Conservation (phyloP, 2,113 vertebrate species). For the Hystrix cristata region DNA sequence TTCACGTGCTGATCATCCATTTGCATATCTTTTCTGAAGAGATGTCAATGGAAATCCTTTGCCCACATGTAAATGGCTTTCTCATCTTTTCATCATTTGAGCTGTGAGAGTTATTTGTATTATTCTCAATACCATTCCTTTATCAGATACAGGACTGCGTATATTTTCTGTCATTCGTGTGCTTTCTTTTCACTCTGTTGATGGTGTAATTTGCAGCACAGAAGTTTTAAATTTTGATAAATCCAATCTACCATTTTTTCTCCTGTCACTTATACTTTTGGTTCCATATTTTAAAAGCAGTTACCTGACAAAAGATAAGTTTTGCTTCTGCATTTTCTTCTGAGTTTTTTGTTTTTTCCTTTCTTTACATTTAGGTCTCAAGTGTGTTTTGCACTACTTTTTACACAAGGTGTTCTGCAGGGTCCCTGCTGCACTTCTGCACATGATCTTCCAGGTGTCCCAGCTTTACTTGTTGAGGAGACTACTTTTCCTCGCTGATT, state of each 20-base stretch:
- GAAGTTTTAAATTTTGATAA: conserved; percentile 16
- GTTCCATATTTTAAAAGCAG: not conserved
- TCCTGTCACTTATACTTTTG: not conserved
- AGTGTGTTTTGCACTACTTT: not conserved
- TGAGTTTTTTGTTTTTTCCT: not conserved
- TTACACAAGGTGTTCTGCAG: not conserved
- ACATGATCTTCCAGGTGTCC: too few relatives aligned
- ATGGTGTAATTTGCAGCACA: not conserved
- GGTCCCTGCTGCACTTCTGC: not conserved
- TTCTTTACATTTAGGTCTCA: not conserved
- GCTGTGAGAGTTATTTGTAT: not conserved
- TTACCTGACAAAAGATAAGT: not conserved
- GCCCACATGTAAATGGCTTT: not conserved
- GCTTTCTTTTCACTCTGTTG: not conserved
- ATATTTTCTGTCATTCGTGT: not conserved
- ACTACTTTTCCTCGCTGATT: not conserved
- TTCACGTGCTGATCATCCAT: not conserved
- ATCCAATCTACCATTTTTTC: not conserved
- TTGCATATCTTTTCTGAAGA: conserved; percentile 24
- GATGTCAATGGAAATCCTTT: not conserved
- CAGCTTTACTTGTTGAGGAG: not conserved
- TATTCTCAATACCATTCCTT: not conserved
- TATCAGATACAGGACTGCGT: not conserved
- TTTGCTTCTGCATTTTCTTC: not conserved
- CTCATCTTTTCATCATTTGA: conserved; percentile 37